These are phyloP conservation scores for Drosophila engyochracea DNA, from an alignment of 2,888 invertebrate species.

Conservation along the genomic window DNA sequence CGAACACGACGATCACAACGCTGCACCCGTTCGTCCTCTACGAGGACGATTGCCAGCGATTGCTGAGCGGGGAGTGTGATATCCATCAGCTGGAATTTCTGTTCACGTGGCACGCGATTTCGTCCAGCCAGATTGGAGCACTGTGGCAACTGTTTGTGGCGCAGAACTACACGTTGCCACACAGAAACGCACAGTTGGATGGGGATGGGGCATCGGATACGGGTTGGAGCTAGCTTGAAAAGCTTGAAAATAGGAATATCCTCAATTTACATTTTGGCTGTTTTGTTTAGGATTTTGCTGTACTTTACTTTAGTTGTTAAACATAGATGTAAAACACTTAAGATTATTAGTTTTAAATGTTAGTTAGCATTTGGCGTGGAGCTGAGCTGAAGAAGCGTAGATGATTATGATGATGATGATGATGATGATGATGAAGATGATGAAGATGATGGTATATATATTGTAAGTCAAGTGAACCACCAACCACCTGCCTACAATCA, in stretches of 20 bases:
- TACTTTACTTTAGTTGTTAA: constrained; percentile 38
- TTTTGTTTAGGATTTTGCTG: constrained; percentile 53
- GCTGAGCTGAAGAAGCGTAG: neutral
- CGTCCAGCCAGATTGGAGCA: constrained; percentile 84
- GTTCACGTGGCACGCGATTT: constrained; percentile 85
- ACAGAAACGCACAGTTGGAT: constrained; percentile 17
- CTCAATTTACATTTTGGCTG: constrained; percentile 49
- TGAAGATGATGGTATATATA: constrained; percentile 36
- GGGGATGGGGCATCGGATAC: constrained; percentile 30
- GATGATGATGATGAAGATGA: neutral
- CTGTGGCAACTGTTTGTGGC: constrained; percentile 84
- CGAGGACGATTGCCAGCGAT: constrained; percentile 52
- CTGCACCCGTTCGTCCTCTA: constrained; percentile 75
- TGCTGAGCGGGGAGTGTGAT: constrained; percentile 74
- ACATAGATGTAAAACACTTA: constrained; percentile 33
- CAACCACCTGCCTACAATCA: constrained; percentile 82
- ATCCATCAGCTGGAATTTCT: constrained; percentile 80
- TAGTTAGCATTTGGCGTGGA: constrained; percentile 66
- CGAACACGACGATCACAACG: constrained; percentile 86
- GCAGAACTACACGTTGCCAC: constrained; percentile 48
- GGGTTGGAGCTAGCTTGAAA: constrained; percentile 61
- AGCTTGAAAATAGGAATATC: constrained; percentile 4
- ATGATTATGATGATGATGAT: neutral
- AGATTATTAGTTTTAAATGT: constrained; percentile 22
- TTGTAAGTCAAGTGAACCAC: constrained; percentile 78